Evolutionary conservation across 2,888 invertebrate genomes (phyloP).

Genomic region (Nebria salina): DNA sequence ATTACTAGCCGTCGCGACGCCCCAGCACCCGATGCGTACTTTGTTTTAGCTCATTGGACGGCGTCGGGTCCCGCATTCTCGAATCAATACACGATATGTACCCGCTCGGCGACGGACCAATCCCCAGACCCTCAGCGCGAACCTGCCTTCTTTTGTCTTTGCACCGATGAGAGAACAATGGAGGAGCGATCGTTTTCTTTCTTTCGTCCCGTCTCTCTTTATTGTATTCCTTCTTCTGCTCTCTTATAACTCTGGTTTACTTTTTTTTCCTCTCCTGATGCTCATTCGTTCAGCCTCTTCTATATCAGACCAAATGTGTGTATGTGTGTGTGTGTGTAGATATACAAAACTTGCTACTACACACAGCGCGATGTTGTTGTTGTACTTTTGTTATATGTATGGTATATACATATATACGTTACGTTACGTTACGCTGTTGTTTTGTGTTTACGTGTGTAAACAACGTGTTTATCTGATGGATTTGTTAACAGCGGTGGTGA

Average conservation of each 20-base stretch:
- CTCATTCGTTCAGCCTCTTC: neutral
- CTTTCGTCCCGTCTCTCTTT: conserved; percentile 46
- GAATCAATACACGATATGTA: conserved; percentile 48
- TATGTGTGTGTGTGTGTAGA: neutral
- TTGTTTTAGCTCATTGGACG: conserved; percentile 64
- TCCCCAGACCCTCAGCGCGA: conserved; percentile 57
- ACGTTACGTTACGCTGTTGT: conserved; percentile 28
- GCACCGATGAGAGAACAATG: conserved; percentile 58
- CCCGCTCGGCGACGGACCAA: conserved; percentile 52
- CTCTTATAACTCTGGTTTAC: conserved; percentile 57
- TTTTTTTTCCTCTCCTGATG: conserved; percentile 35
- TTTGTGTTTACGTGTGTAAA: conserved; percentile 39
- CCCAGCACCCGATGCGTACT: conserved; percentile 51
- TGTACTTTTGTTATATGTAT: conserved; percentile 38
- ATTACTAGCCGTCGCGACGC: conserved; percentile 57
- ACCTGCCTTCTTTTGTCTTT: conserved; percentile 63
- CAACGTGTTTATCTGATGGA: conserved; percentile 44
- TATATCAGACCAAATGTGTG: neutral
- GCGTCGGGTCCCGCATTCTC: conserved; percentile 60
- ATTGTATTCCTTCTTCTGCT: conserved; percentile 49
- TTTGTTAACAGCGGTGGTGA: conserved; percentile 37
- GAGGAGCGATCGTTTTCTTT: conserved; percentile 61
- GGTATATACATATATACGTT: conserved; percentile 28
- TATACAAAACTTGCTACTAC: conserved; percentile 1
- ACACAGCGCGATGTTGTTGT: conserved; percentile 8